Percentiles rank a stretch among this genome's conserved stretches.
Conservation (phyloP, 2,888 invertebrate genomes). For the Melanophora roralis region DNA sequence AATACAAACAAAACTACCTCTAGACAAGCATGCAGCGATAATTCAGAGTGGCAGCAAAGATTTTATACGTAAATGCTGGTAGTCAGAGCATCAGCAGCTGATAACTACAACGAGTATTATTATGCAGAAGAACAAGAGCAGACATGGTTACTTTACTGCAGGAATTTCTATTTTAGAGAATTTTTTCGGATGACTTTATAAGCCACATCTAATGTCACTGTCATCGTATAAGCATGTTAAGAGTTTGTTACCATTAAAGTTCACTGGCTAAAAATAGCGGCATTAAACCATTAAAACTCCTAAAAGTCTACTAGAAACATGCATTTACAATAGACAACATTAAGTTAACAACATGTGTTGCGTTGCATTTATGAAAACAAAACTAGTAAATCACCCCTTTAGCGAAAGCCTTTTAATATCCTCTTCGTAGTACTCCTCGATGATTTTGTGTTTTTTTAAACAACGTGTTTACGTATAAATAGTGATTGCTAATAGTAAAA, state of each 20-base stretch:
- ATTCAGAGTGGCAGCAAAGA: slow-evolving; percentile 46
- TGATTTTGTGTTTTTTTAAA: not conserved
- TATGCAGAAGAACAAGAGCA: not conserved
- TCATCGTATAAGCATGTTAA: slow-evolving; percentile 19
- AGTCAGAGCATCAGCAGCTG: slow-evolving; percentile 1
- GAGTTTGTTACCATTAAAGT: slow-evolving; percentile 45
- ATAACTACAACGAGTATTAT: too few species aligned
- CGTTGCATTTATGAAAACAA: not conserved
- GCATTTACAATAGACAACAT: not conserved
- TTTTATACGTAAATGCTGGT: slow-evolving; percentile 8
- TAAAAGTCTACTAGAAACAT: not conserved
- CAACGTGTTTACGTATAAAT: not conserved
- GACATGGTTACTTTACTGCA: not conserved
- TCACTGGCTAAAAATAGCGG: slow-evolving; percentile 41
- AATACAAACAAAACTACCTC: not conserved
- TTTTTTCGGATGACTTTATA: slow-evolving; percentile 38
- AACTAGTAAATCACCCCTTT: not conserved
- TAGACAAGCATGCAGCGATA: slow-evolving; percentile 42
- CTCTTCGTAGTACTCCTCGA: too few species aligned
- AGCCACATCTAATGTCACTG: slow-evolving; percentile 19
- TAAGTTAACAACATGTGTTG: slow-evolving; percentile 34
- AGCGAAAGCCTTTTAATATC: not conserved
- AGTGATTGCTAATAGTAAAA: slow-evolving; percentile 10
- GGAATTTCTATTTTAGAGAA: not conserved
- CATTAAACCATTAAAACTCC: slow-evolving; percentile 29